These are phyloP conservation scores for Pogonocherus hispidulus DNA, from an alignment of 2,888 invertebrate species.

Conservation along the genomic window DNA sequence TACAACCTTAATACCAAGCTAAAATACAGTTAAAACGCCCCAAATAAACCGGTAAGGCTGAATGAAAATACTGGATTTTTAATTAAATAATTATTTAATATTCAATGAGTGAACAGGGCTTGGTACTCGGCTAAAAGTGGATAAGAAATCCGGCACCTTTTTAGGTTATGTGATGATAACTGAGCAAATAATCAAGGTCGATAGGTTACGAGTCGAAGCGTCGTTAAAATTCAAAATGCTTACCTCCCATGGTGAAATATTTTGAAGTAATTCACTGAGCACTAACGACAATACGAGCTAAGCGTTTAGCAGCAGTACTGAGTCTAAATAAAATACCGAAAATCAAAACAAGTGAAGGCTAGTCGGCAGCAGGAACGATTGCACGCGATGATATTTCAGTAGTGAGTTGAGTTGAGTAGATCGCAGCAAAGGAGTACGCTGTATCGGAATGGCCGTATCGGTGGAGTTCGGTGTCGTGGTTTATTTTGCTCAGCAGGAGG, in stretches of 20 bases:
- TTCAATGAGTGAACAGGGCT: background rate
- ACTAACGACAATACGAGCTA: constrained; percentile 36
- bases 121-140: background rate
- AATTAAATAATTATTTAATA: background rate
- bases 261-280: constrained; percentile 35
- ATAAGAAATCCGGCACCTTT: constrained; percentile 1
- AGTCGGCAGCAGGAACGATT: constrained; percentile 39
- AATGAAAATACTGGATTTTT: background rate
- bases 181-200: constrained; percentile 32
- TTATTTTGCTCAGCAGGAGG: constrained; percentile 23
- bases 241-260: constrained; percentile 48
- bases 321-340: constrained; percentile 34
- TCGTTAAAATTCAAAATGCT: constrained; percentile 36
- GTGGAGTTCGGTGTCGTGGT: constrained; percentile 18
- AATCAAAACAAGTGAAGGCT: constrained; percentile 42
- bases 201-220: constrained; percentile 31
- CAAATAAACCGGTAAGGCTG: background rate
- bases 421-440: background rate
- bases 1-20: background rate
- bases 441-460: constrained; percentile 23
- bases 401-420: constrained; percentile 17
- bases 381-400: constrained; percentile 42
- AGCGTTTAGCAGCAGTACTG: constrained; percentile 16
- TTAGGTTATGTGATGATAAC: background rate
- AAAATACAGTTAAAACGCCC: background rate